These are phyloP conservation scores for Spilarctia lutea DNA, from an alignment of 2,888 invertebrate species.

Conservation along the genomic window DNA sequence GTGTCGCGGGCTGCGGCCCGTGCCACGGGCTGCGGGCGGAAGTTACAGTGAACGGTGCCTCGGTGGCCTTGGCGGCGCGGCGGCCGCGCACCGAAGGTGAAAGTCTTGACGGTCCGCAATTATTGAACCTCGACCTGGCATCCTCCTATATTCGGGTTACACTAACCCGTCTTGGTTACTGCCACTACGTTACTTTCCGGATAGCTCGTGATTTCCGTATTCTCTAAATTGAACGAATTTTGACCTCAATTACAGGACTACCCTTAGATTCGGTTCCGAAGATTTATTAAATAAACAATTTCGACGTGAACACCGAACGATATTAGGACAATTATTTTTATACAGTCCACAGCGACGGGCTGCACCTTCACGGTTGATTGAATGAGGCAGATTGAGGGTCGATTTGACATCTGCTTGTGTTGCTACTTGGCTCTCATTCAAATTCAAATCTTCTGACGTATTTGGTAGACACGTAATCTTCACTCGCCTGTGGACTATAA, in stretches of 20 bases:
- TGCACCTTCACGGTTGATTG: conserved; percentile 80
- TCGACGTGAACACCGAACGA: conserved; percentile 34
- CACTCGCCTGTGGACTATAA: background rate
- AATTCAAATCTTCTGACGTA: conserved; percentile 68
- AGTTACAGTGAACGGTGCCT: conserved; percentile 78
- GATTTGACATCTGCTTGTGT: conserved; percentile 69
- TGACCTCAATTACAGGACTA: conserved; percentile 32
- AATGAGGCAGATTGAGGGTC: conserved; percentile 76
- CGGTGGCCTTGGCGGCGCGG: conserved; percentile 78
- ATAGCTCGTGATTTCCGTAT: conserved; percentile 66
- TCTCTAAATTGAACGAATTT: conserved; percentile 42
- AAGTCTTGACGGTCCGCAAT: conserved; percentile 82
- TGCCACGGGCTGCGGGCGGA: conserved; percentile 69
- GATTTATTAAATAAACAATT: conserved; percentile 24
- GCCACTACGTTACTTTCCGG: conserved; percentile 47
- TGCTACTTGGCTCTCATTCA: conserved; percentile 75
- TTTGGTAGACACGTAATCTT: conserved; percentile 11
- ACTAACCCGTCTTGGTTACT: conserved; percentile 51
- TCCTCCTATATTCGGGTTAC: conserved; percentile 70
- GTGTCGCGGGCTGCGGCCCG: conserved; percentile 52
- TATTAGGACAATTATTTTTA: conserved; percentile 51
- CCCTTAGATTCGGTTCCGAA: background rate
- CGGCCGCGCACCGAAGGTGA: conserved; percentile 83
- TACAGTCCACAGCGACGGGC: conserved; percentile 44
- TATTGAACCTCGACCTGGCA: conserved; percentile 82